phyloP scores from a whole-genome alignment of 2,888 invertebrate species.

The Scrobipalpa costella region DNA sequence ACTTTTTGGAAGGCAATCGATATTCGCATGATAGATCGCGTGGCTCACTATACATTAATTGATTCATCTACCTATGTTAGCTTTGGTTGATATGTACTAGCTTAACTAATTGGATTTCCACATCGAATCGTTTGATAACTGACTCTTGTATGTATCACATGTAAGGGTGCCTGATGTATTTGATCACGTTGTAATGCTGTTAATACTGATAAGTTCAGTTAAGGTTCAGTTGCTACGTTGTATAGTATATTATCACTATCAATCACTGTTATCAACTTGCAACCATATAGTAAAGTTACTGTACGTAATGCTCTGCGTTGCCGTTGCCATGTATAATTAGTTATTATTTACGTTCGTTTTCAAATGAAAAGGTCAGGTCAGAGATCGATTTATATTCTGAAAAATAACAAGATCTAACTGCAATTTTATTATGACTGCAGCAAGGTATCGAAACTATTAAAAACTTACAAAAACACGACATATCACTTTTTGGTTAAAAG shows the following conservation, averaged over 20 bases:
- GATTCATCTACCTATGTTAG: not conserved
- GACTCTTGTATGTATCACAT: not conserved
- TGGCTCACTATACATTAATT: not conserved
- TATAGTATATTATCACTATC: not conserved
- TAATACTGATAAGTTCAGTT: too few species aligned
- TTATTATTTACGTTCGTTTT: too few species aligned
- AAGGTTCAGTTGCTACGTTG: too few species aligned
- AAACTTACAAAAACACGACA: constrained; percentile 7
- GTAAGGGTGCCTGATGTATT: not conserved
- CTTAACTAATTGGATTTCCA: not conserved
- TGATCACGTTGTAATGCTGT: too few species aligned
- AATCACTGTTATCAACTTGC: not conserved
- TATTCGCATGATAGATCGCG: constrained; percentile 3
- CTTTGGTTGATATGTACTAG: not conserved
- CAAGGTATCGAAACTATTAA: not conserved
- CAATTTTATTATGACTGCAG: constrained; percentile 1
- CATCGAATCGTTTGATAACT: not conserved
- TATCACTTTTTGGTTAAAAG: not conserved
- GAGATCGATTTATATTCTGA: not conserved
- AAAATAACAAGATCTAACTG: not conserved
- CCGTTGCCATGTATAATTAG: too few species aligned
- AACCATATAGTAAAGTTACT: too few species aligned
- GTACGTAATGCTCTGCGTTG: too few species aligned
- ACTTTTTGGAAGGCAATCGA: not conserved
- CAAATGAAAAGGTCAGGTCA: too few species aligned